Conservation (phyloP, 1,140 invertebrate genomes). For the Tetragonula clypearis region DNA sequence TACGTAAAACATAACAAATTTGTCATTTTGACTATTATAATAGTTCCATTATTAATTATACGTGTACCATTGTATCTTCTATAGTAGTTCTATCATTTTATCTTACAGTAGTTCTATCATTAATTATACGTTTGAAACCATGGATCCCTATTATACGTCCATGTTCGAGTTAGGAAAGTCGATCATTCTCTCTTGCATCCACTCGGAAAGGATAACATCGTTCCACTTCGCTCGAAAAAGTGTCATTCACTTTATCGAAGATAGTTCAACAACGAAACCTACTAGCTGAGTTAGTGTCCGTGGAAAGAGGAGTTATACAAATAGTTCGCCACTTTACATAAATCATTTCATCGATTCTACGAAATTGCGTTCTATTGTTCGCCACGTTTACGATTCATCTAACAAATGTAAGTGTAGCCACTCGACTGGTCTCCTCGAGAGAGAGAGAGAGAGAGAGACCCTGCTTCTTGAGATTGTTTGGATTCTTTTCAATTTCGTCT, state of each 20-base stretch:
- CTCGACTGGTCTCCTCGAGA: background rate
- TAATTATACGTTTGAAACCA: too few species aligned
- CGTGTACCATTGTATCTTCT: too few species aligned
- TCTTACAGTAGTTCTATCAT: too few species aligned
- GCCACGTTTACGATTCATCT: constrained; percentile 30
- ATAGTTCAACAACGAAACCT: too few species aligned
- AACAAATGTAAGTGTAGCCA: background rate
- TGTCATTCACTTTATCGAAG: background rate
- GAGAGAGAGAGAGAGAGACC: too few species aligned
- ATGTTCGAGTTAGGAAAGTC: background rate
- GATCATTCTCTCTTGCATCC: background rate
- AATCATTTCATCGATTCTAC: constrained; percentile 57
- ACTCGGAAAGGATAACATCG: background rate
- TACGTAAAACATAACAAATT: too few species aligned
- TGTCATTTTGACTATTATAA: too few species aligned
- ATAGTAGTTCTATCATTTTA: too few species aligned
- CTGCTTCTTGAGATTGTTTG: background rate
- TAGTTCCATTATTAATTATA: too few species aligned
- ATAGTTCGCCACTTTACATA: constrained; percentile 49
- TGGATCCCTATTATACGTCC: background rate
- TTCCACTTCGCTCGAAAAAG: background rate
- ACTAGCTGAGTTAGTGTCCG: constrained; percentile 2
- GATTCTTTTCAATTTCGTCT: background rate
- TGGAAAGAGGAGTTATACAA: constrained; percentile 43
- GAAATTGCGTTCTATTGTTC: constrained; percentile 43